Evolutionary conservation across 2,113 vertebrate genomes (phyloP).

Genomic region (Bolborhynchus lineola): DNA sequence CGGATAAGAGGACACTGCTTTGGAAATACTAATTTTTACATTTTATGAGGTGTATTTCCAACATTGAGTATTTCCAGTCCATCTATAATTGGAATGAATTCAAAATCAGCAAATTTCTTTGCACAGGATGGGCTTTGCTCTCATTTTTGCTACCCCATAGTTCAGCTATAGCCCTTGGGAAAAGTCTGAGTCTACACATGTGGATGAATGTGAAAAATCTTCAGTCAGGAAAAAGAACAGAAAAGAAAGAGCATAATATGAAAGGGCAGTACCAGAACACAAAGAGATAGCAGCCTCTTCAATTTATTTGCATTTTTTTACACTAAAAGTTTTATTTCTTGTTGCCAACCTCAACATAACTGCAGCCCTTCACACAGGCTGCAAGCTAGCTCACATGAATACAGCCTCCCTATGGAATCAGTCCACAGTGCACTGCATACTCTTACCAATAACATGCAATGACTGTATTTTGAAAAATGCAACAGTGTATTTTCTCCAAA

Average conservation of each 20-base stretch:
- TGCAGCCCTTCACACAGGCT: background rate
- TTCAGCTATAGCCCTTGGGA: background rate
- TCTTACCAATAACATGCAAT: background rate
- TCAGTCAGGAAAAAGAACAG: background rate
- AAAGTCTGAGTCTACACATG: background rate
- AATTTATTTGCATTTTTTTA: background rate
- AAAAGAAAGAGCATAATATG: background rate
- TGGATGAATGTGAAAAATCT: background rate
- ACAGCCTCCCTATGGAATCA: background rate
- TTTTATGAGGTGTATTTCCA: background rate
- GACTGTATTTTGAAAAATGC: background rate
- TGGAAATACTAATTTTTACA: rapidly evolving
- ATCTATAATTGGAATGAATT: background rate
- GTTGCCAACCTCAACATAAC: background rate
- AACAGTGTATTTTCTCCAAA: background rate
- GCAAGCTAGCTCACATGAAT: background rate
- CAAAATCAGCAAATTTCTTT: background rate
- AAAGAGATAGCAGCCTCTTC: background rate
- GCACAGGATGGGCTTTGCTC: background rate
- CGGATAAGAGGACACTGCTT: background rate
- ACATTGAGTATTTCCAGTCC: background rate
- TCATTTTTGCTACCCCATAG: background rate
- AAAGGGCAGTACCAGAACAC: background rate
- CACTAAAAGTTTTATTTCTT: background rate
- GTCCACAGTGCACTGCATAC: background rate